Evolutionary conservation across 2,888 invertebrate genomes (phyloP).

Genomic region (Stenurella melanura): DNA sequence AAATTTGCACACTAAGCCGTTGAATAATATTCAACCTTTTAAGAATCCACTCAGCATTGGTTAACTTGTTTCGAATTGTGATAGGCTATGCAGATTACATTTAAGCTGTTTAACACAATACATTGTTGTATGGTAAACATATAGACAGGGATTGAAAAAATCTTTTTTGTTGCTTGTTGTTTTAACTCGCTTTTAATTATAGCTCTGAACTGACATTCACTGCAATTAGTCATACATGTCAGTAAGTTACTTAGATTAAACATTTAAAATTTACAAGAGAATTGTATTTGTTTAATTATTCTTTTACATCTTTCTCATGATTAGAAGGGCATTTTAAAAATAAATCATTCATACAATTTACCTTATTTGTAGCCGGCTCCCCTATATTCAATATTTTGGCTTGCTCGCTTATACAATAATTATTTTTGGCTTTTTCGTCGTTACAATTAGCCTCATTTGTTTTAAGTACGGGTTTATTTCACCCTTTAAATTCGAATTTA

Average conservation of each 20-base stretch:
- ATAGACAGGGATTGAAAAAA: not conserved
- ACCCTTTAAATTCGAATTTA: too few relatives aligned
- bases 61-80: slow-evolving; percentile 18
- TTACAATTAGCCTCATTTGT: too few relatives aligned
- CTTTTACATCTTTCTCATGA: too few relatives aligned
- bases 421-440: too few relatives aligned
- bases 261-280: too few relatives aligned
- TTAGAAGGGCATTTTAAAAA: too few relatives aligned
- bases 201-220: not conserved
- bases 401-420: too few relatives aligned
- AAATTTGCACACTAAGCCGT: slow-evolving; percentile 24
- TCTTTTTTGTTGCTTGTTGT: not conserved
- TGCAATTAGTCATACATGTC: not conserved
- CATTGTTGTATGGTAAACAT: slow-evolving; percentile 33
- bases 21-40: slow-evolving; percentile 25
- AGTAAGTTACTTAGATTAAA: not conserved
- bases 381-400: too few relatives aligned
- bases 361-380: too few relatives aligned
- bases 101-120: slow-evolving; percentile 24
- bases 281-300: too few relatives aligned
- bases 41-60: slow-evolving; percentile 22
- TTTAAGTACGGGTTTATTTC: too few relatives aligned
- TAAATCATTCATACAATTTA: too few relatives aligned
- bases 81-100: slow-evolving; percentile 27
- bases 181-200: not conserved